A percentile compares a stretch with the other conserved stretches of the same genome.
Conservation (phyloP, 30 jellyfish, hydroid and myxozoan species). For the Rhopilema esculentum region DNA sequence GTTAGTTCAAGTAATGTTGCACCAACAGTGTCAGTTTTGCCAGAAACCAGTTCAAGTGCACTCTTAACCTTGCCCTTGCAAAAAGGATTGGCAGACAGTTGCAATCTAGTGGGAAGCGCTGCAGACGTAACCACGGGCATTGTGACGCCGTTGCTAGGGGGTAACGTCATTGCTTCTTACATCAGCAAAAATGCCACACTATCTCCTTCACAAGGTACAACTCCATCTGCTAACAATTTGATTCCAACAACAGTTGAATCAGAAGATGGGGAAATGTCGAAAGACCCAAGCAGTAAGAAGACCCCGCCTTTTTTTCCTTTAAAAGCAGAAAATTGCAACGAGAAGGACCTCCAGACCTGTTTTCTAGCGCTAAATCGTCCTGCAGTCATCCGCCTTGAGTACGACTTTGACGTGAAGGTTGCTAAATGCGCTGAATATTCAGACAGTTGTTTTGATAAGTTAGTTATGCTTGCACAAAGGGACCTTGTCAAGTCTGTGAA, state of each 20-base stretch:
- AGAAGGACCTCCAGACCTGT: slow-evolving; percentile 53
- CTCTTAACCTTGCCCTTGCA: neutral
- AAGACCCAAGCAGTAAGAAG: neutral
- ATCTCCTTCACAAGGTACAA: neutral
- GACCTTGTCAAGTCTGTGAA: slow-evolving; percentile 43
- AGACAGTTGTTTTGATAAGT: slow-evolving; percentile 24
- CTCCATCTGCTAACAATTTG: neutral
- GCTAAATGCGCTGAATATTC: neutral
- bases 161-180: neutral
- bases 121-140: neutral
- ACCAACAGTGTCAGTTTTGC: neutral
- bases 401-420: slow-evolving; percentile 11
- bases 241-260: neutral
- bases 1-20: neutral
- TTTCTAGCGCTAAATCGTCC: slow-evolving; percentile 57
- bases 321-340: slow-evolving; percentile 34
- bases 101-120: neutral
- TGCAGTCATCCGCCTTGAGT: slow-evolving; percentile 45
- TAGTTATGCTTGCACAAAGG: slow-evolving; percentile 50
- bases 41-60: neutral
- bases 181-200: neutral
- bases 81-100: neutral
- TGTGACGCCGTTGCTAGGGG: neutral
- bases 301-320: slow-evolving; percentile 33
- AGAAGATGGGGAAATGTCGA: neutral